Base-by-base conservation (phyloP, 2,797 vertebrate species). In the Pelobates cultripes region DNA sequence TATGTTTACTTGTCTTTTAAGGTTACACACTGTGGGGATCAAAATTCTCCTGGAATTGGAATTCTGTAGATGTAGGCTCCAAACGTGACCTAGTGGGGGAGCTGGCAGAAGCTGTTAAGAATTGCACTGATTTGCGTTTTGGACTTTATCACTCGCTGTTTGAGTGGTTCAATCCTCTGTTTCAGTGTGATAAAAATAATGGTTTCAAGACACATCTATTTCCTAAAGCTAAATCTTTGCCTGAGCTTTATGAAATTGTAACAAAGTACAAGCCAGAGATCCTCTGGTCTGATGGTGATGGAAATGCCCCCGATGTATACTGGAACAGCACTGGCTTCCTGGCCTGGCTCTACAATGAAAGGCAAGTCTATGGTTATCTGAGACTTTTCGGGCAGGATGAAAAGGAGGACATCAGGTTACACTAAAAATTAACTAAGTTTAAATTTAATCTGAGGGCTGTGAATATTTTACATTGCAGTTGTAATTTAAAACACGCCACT, bases 261-360 rank as follows among this genome's bases (percentile, higher is more conserved):
- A 85, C 66, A 42, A 93, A 88, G 86, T 99, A 96, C 89, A 93
- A 89, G 43, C 98, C 98, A 0, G 97, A 99, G 68, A 43, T 99
- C 73, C 89, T 99, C 82, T 99, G 98, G 98, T 95, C 97, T 0
- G 98, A 99, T 73, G 98, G 98, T 1, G 90, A 96, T 9, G 97
- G 94, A 41, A 8, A 94, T 0, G 98, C 96, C 0, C 96, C 97
- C 0, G 94, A 95, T 75, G 63, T 47, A 12, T 99, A 99, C 88
- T 99, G 98, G 98, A 99, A 99, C 88, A 99, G 97, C 90, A 99
- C 97, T 0, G 95, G 92, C 2, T 99, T 99, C 90, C 88, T 99
- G 63, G 96, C 97, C 71, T 99, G 98, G 98, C 94, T 99, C 4
- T 99, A 99, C 76, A 99, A 99, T 57, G 95, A 98, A 68, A 99